Evolutionary conservation across 2,888 invertebrate species (phyloP).

Genomic region (Nowickia ferox): DNA sequence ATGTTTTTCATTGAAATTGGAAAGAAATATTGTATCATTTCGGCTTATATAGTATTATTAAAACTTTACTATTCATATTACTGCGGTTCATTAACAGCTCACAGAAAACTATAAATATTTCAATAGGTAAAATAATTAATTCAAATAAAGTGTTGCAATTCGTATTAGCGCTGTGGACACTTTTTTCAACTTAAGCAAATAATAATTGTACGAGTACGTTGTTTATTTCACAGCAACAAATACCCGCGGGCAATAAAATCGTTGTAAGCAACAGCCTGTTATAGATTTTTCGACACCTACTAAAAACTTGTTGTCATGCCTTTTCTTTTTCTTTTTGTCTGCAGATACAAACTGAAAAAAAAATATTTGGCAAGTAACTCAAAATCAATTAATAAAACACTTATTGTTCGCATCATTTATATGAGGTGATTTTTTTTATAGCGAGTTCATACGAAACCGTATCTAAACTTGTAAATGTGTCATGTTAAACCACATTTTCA

Average conservation of each 20-base stretch:
- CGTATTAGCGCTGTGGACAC: not conserved
- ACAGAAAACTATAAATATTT: conserved; percentile 17
- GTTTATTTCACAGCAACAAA: not conserved
- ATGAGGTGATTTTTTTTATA: not conserved
- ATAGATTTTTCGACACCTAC: conserved; percentile 28
- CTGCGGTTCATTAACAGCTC: not conserved
- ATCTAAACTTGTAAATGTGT: no score
- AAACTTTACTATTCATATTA: not conserved
- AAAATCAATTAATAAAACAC: conserved; percentile 43
- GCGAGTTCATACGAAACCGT: no score
- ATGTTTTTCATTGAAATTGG: no score
- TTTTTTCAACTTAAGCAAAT: not conserved
- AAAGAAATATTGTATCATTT: not conserved
- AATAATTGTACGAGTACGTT: not conserved
- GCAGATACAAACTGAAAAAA: not conserved
- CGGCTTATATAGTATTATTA: not conserved
- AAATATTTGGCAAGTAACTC: conserved; percentile 33
- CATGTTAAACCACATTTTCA: no score
- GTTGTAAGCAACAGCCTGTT: not conserved
- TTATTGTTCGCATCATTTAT: conserved; percentile 2
- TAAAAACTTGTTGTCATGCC: conserved; percentile 6
- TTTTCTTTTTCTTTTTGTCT: not conserved
- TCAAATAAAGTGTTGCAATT: not conserved
- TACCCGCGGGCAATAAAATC: not conserved
- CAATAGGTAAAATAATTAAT: conserved; percentile 8